A percentile compares a stretch with the other conserved stretches of the same genome.
phyloP scores from a whole-genome alignment of 2,888 invertebrate species.

The Acholoe squamosa region DNA sequence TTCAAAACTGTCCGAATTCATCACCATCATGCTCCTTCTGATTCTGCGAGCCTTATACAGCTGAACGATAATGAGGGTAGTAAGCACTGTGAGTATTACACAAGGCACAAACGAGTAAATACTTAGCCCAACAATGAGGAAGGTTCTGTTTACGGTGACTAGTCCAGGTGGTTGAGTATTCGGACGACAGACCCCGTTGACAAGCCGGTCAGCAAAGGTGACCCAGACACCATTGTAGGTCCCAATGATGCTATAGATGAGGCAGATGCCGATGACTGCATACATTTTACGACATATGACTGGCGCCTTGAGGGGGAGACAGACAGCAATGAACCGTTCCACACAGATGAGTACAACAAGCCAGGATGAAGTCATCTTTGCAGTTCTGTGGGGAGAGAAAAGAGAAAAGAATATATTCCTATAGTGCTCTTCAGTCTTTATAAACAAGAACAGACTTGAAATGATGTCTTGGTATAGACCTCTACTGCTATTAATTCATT shows the following conservation, averaged over 20 bases:
- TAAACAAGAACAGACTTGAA: too few relatives aligned
- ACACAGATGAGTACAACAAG: slow-evolving; percentile 73
- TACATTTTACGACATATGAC: slow-evolving; percentile 69
- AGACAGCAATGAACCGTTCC: slow-evolving; percentile 74
- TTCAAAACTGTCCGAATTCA: neutral
- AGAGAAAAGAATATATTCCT: too few relatives aligned
- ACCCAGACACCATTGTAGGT: slow-evolving; percentile 73
- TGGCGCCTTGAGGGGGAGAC: slow-evolving; percentile 72
- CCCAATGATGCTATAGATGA: slow-evolving; percentile 68
- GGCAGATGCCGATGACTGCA: slow-evolving; percentile 66
- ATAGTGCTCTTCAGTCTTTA: too few relatives aligned
- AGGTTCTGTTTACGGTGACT: slow-evolving; percentile 67
- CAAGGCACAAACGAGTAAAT: slow-evolving; percentile 35
- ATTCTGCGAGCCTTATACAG: neutral
- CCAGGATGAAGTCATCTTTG: slow-evolving; percentile 76
- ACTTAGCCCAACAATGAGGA: slow-evolving; percentile 23
- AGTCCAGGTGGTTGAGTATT: slow-evolving; percentile 68
- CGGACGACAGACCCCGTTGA: slow-evolving; percentile 69
- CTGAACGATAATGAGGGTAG: neutral
- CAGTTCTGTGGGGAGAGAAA: slow-evolving; percentile 59
- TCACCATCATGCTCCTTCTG: neutral
- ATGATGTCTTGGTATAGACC: too few relatives aligned
- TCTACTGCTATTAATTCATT: too few relatives aligned
- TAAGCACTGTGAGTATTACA: neutral
- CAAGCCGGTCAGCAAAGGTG: slow-evolving; percentile 70